A percentile compares a stretch with the other conserved stretches of the same genome.
Evolutionary conservation across 1,140 invertebrate genomes (phyloP).

Genomic region (Asobara japonica): DNA sequence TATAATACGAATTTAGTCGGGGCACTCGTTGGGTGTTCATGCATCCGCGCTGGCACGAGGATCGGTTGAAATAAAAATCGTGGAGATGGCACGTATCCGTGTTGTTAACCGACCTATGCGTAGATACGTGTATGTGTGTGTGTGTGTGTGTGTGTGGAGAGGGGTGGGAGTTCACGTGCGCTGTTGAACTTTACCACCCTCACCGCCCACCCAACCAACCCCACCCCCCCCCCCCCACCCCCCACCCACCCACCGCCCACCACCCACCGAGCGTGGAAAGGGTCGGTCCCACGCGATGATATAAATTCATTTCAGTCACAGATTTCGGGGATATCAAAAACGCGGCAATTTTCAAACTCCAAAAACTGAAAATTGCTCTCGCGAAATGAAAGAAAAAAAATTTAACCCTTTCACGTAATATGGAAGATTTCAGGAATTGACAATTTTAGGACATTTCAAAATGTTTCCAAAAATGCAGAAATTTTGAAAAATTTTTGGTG

Average conservation of each 20-base stretch:
- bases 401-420: too few relatives aligned
- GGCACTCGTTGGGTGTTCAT: background rate
- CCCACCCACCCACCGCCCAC: background rate
- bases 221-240: background rate
- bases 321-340: too few relatives aligned
- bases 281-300: constrained; percentile 22
- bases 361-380: too few relatives aligned
- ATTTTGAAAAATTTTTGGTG: too few relatives aligned
- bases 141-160: background rate
- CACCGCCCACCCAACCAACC: background rate
- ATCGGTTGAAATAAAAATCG: constrained; percentile 28
- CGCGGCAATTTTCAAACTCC: too few relatives aligned
- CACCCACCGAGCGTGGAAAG: background rate
- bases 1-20: constrained; percentile 1
- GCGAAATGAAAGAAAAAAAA: too few relatives aligned
- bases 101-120: constrained; percentile 4
- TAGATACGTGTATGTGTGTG: background rate
- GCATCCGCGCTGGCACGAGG: background rate
- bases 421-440: too few relatives aligned
- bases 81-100: constrained; percentile 18
- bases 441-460: too few relatives aligned
- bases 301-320: constrained; percentile 10
- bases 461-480: too few relatives aligned
- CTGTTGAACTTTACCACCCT: constrained; percentile 2
- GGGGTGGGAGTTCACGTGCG: background rate